Conservation (phyloP, 2,113 vertebrate species). For the Zosterops hypoxanthus region DNA sequence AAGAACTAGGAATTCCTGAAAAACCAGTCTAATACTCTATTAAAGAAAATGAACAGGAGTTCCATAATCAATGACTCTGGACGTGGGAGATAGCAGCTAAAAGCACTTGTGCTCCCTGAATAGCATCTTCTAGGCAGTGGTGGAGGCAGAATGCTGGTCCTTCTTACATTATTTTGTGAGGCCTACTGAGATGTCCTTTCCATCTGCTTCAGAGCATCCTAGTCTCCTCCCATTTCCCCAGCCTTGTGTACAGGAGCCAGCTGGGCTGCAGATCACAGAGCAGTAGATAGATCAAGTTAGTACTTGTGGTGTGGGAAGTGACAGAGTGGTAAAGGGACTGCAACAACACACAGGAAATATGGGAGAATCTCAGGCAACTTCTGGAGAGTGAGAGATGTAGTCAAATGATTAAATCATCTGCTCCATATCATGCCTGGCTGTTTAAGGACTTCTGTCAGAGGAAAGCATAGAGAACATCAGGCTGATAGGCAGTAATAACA, state of each 20-base stretch:
- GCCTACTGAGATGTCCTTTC: not conserved
- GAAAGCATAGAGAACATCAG: not conserved
- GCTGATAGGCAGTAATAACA: not conserved
- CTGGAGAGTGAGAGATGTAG: not conserved
- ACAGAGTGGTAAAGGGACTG: not conserved
- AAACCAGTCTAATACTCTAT: not conserved
- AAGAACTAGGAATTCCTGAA: not conserved
- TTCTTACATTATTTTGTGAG: not conserved
- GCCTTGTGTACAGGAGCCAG: not conserved
- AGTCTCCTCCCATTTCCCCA: not conserved
- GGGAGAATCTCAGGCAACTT: not conserved
- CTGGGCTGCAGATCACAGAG: not conserved
- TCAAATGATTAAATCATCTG: constrained; percentile 32
- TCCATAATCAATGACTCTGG: not conserved
- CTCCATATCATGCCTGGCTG: not conserved
- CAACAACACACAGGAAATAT: not conserved
- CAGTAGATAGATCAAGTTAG: not conserved
- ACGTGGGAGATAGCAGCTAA: not conserved
- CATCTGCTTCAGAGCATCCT: not conserved
- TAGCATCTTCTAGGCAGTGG: not conserved
- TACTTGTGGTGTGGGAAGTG: not conserved
- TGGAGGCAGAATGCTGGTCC: not conserved
- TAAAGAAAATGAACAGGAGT: not conserved
- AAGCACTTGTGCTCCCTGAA: not conserved
- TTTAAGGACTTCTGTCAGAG: constrained; percentile 8